A percentile compares a stretch with the other conserved stretches of the same genome.
Evolutionary conservation across 2,113 vertebrate species (phyloP).

Genomic region (Ascaphus truei): DNA sequence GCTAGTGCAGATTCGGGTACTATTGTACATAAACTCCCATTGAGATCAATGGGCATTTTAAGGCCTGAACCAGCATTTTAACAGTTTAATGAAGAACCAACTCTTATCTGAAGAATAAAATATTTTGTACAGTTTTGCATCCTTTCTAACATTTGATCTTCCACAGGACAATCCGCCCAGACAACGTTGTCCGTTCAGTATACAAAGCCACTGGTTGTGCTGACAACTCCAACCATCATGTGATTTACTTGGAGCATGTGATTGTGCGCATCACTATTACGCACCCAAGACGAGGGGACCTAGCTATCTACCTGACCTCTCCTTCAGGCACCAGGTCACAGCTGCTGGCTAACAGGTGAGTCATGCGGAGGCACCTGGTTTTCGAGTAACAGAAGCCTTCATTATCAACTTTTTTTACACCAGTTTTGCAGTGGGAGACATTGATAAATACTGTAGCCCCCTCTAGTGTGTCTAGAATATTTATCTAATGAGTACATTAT

Average conservation of each 20-base stretch:
- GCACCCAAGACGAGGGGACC: slow-evolving; percentile 90
- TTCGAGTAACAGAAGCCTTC: neutral
- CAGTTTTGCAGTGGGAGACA: no score
- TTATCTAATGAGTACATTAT: no score
- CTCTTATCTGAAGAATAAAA: no score
- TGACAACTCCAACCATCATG: slow-evolving; percentile 89
- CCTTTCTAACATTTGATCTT: slow-evolving; percentile 7
- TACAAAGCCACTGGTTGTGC: slow-evolving; percentile 96
- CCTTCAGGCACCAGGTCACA: slow-evolving; percentile 97
- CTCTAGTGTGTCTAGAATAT: no score
- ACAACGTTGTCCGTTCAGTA: slow-evolving; percentile 87
- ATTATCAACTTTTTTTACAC: neutral
- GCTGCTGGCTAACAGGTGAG: slow-evolving; percentile 94
- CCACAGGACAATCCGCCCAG: slow-evolving; percentile 89
- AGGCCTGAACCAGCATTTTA: no score
- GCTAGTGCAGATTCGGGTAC: no score
- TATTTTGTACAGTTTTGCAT: neutral
- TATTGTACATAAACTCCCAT: no score
- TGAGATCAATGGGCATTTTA: no score
- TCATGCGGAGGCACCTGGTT: no score
- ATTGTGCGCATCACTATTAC: slow-evolving; percentile 93
- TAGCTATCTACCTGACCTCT: slow-evolving; percentile 96
- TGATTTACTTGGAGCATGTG: slow-evolving; percentile 94
- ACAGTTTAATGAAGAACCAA: no score
- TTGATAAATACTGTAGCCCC: no score